Conservation (phyloP, 2,797 vertebrate genomes). For the Anguilla megastoma region DNA sequence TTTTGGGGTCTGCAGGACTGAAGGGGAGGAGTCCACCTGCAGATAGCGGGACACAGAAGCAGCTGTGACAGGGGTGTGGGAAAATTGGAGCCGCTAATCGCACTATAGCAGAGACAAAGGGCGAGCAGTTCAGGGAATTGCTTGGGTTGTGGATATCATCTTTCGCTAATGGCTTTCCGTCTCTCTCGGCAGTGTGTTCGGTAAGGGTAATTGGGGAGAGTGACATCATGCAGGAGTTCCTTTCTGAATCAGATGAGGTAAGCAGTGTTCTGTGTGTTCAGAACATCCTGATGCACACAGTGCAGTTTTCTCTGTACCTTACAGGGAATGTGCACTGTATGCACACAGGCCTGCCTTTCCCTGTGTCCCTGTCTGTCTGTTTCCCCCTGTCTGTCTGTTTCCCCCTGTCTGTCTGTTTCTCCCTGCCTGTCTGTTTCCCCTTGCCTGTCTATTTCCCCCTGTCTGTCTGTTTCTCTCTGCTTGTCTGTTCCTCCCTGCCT, state of each 20-base stretch:
- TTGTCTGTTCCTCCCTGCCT: not conserved
- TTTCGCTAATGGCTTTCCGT: not conserved
- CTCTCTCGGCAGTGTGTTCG: conserved; percentile 79
- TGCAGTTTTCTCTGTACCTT: not conserved
- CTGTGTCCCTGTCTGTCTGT: not conserved
- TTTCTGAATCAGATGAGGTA: conserved; percentile 96
- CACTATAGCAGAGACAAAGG: not conserved
- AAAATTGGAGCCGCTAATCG: not conserved
- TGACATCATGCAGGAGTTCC: conserved; percentile 97
- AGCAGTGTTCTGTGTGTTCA: conserved; percentile 27
- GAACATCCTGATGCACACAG: not conserved
- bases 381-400: not conserved
- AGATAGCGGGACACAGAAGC: not conserved
- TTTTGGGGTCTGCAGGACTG: not conserved
- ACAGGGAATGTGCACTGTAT: not conserved
- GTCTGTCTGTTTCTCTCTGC: too few species aligned
- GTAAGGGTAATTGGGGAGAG: conserved; percentile 94
- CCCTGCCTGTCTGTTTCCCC: not conserved
- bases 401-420: not conserved
- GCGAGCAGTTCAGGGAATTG: not conserved
- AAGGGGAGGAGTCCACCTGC: not conserved
- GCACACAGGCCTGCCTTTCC: not conserved
- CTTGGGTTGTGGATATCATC: not conserved
- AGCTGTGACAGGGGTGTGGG: not conserved
- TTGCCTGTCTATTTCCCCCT: not conserved